Evolutionary conservation across 2,888 invertebrate genomes (phyloP), one percentile per base, ranked within the genome.

Genomic region (Mythimna vitellina): DNA sequence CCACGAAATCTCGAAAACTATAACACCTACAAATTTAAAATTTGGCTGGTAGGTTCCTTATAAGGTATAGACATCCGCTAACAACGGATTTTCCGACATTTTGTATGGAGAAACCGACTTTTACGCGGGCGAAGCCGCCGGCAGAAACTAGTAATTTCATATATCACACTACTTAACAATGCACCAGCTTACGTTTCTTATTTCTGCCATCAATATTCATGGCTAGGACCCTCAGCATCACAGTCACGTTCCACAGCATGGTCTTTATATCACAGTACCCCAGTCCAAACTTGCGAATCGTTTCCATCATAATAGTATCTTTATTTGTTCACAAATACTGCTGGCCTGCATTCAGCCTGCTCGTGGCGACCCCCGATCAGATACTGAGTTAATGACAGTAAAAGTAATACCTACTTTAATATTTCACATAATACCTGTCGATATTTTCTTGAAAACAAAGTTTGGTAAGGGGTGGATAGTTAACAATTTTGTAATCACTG

Each of bases 211-310:
- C 89, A 25, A 93, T 85, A 70, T 91, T 89, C 7, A 93, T 76
- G 0, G 89, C 81, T 9, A 92, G 73, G 0, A 71, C 73, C 65
- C 91, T 78, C 49, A 92, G 82, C 65, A 93, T 72, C n/a, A 85
- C 69, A 0, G 87, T 83, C 0, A 91, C 86, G 70, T 93, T 93
- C 83, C 87, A 87, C 35, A 93, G 35, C 90, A 93, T 92, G 1
- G 90, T 91, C 5, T 89, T 86, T 53, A 93, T 79, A 51, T 92
- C 92, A 58, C 89, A 91, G 71, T 89, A 80, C 7, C 77, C 67
- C 68, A 90, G 58, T 0, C 91, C 88, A 46, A 90, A 92, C 74
- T 88, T 89, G 2, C 74, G 61, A 22, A 82, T 17, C 5, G 70
- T 69, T 9, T 77, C 62, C 65, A 82, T 64, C 65, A 70, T 74